Conservation (phyloP, 2,888 invertebrate species). For the Cheilosia vulpina region DNA sequence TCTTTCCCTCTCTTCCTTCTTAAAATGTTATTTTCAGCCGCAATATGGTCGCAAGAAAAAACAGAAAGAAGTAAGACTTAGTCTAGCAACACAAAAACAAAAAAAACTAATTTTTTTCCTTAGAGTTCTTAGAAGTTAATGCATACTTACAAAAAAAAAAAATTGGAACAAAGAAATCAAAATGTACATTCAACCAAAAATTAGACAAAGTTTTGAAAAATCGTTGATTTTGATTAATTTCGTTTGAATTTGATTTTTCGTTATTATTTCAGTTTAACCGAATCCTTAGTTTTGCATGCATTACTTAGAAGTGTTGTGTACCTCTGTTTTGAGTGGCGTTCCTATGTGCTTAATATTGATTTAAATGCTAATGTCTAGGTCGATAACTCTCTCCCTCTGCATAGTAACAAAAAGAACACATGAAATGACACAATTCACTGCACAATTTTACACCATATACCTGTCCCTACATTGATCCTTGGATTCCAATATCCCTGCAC, state of each 20-base stretch:
- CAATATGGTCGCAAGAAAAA: slow-evolving; percentile 97
- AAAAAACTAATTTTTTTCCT: slow-evolving; percentile 46
- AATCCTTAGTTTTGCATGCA: slow-evolving; percentile 53
- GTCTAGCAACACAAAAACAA: slow-evolving; percentile 76
- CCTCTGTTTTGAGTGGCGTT: slow-evolving; percentile 10
- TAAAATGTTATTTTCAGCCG: slow-evolving; percentile 84
- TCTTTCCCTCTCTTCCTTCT: slow-evolving; percentile 69
- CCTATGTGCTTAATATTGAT: slow-evolving; percentile 27
- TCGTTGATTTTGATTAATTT: slow-evolving; percentile 16
- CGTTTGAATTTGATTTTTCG: slow-evolving; percentile 22
- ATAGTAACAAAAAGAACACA: slow-evolving; percentile 35
- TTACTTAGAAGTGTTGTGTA: slow-evolving; percentile 19
- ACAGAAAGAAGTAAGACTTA: slow-evolving; percentile 98
- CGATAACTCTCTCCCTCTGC: slow-evolving; percentile 25
- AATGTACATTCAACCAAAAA: slow-evolving; percentile 57
- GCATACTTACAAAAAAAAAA: slow-evolving; percentile 31
- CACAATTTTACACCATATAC: slow-evolving; percentile 19
- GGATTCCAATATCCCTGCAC: background rate
- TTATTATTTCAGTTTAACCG: slow-evolving; percentile 15
- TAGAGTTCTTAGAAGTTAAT: slow-evolving; percentile 65
- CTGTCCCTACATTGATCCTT: slow-evolving; percentile 27
- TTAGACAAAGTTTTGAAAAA: slow-evolving; percentile 52
- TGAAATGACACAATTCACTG: slow-evolving; percentile 42
- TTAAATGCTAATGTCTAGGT: slow-evolving; percentile 47
- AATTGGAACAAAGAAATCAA: slow-evolving; percentile 44